Base-by-base conservation (phyloP, 2,888 invertebrate species). In the Cancer borealis region DNA sequence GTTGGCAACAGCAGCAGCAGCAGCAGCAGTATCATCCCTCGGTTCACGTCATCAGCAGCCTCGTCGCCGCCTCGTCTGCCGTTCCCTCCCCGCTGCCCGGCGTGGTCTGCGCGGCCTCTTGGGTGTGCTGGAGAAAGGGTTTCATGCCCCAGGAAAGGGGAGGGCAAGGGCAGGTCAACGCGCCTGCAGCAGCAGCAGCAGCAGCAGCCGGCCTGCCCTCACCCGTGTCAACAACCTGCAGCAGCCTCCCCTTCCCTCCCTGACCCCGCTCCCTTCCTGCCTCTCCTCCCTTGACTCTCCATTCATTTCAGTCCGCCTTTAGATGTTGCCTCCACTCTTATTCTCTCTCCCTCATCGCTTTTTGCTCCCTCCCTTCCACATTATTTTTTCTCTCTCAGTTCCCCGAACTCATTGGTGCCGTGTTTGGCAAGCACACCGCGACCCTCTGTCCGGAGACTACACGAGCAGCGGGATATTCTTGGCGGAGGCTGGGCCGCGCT, bases 381-480 rank as follows among this genome's bases (percentile, higher is more conserved):
- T 79, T 79, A 79, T 79, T 79, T 79, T 79, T 79, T 10, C 79
- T 30, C 79, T 8, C 26, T 1, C 79, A 30, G 26, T 79, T 79
- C 79, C 79, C 26, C 79, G 79, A 79, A 79, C 79, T 79, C 79
- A 79, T 79, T 30, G 79, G 12, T 30, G 79, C 30, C 26, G 79
- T 79, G 79, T 79, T 79, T 79, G 79, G 79, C 79, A 79, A 79
- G 79, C 79, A 79, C 79, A 10, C 79, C 79, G 26, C 79, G 79
- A 30, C 79, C 79, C 30, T 2, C 30, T 21, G 66, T 66, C 4
- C 12, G 79, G 79, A 30, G 30, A 73, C 73, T 26, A 21, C 54
- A 26, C 73, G 73, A 10, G 30, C 26, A 30, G 79, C 79, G 79
- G 79, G 79, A n/a, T 79, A 79, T 79, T 79, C 79, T 79, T 26